Base-by-base conservation (phyloP, 1,140 invertebrate genomes). In the Sipha flava region DNA sequence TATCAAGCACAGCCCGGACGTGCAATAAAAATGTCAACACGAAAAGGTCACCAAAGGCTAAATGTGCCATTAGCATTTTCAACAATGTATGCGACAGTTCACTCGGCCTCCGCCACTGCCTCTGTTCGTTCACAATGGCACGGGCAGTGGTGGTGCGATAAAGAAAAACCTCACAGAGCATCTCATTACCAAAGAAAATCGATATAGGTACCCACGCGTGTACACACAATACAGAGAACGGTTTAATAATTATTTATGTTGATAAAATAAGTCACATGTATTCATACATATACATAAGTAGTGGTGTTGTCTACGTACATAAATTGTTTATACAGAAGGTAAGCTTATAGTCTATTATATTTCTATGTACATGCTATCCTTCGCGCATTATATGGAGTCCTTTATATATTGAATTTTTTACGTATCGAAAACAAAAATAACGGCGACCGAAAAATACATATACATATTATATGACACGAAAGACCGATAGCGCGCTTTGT, bases 31-130 rank as follows among this genome's bases (percentile, higher is more conserved):
- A 75, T 75, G 49, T 75, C 72, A 75, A 75, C 72, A 37, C 49
- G 31, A n/a, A 75, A 75, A 75, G 72, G 72, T 75, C 47, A 12
- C 47, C 72, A 75, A 75, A 75, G 72, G 49, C 72, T 75, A 75
- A 75, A 75, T 34, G 49, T 34, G 18, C 29, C 47, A 75, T 75
- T 75, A 75, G 72, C 31, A 54, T 54, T 75, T 75, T 54, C 29
- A 75, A 75, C 45, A 72, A 72, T 72, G n/a, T 75, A 23, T 75
- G 34, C 66, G 66, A 68, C 66, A 68, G 66, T 18, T 34, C 57
- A 29, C 16, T 29, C 12, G 18, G 29, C 29, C 31, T 16, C 57
- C 26, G 52, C 29, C 7, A 10, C 10, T 14, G 16, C 1, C 54
- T 47, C 23, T 4, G 26, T 57, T 12, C 9, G 3, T 23, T 26